These are phyloP conservation scores for Bradypus variegatus DNA, from an alignment of 2,797 vertebrate species.

Conservation along the genomic window DNA sequence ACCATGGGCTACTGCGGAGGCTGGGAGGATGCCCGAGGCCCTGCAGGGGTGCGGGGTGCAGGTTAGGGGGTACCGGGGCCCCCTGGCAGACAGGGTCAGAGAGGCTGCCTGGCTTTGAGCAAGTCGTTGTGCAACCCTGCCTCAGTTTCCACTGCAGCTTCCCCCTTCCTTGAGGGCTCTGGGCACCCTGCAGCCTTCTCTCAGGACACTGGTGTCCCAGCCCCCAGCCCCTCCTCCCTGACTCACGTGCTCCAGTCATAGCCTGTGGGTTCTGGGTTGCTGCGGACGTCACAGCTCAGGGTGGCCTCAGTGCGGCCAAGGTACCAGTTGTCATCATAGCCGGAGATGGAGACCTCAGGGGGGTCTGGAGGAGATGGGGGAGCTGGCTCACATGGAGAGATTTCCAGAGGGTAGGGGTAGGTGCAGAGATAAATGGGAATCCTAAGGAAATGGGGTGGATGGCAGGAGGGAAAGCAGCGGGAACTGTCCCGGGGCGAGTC, in stretches of 20 bases:
- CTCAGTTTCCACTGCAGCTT: neutral
- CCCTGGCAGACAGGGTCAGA: no score
- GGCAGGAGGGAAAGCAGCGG: neutral
- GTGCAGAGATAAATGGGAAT: neutral
- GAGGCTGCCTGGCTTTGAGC: fast-evolving
- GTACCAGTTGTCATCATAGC: conserved; percentile 90
- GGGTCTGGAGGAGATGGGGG: conserved; percentile 69
- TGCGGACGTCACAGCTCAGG: conserved; percentile 77
- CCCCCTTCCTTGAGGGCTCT: neutral
- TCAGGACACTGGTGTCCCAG: neutral
- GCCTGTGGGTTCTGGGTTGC: conserved; percentile 76
- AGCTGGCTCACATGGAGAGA: neutral
- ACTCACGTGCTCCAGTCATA: conserved; percentile 85
- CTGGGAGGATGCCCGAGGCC: conserved; percentile 74
- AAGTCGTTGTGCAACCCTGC: neutral
- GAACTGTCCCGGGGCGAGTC: neutral
- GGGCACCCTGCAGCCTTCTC: neutral
- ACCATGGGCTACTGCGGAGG: conserved; percentile 68
- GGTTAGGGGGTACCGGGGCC: neutral
- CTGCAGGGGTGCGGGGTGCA: conserved; percentile 63
- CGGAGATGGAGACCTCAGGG: conserved; percentile 79
- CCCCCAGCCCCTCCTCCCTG: neutral
- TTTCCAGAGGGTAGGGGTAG: neutral
- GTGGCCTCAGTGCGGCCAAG: conserved; percentile 79
- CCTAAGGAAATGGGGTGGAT: neutral